These are phyloP conservation scores for Acanthiza pusilla DNA, from an alignment of 2,797 vertebrate species.

Conservation along the genomic window DNA sequence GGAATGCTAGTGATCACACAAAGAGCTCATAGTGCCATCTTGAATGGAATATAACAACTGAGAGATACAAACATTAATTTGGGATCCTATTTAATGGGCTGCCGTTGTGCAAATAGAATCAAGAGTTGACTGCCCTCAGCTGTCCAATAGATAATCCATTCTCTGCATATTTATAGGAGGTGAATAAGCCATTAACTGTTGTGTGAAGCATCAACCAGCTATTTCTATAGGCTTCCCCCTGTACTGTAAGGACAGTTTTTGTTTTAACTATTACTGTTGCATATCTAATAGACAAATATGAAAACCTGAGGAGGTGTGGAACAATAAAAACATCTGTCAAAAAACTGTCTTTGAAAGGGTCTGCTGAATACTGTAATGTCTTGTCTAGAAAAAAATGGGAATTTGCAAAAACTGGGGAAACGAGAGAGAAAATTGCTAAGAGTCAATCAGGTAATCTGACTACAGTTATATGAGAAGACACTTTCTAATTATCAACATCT, in stretches of 20 bases:
- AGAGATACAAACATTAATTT: conserved; percentile 13
- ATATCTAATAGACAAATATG: background rate
- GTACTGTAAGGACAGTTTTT: background rate
- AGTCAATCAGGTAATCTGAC: background rate
- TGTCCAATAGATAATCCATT: background rate
- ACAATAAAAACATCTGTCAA: background rate
- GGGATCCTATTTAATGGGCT: background rate
- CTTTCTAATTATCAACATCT: background rate
- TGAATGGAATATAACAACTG: background rate
- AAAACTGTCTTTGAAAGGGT: background rate
- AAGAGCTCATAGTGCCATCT: background rate
- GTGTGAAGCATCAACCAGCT: background rate
- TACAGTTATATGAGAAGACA: background rate
- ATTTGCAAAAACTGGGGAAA: background rate
- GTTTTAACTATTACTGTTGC: background rate
- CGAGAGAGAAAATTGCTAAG: background rate
- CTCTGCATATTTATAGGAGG: background rate
- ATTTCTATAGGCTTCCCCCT: background rate
- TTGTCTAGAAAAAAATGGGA: rapidly evolving
- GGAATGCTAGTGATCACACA: background rate
- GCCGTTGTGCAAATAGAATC: background rate
- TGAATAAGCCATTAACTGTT: background rate
- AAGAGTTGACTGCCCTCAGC: background rate
- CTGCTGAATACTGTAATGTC: background rate
- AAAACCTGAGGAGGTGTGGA: rapidly evolving